Percentiles rank a stretch among this genome's conserved stretches.
phyloP scores from a whole-genome alignment of 2,113 vertebrate genomes.

The Callocephalon fimbriatum region DNA sequence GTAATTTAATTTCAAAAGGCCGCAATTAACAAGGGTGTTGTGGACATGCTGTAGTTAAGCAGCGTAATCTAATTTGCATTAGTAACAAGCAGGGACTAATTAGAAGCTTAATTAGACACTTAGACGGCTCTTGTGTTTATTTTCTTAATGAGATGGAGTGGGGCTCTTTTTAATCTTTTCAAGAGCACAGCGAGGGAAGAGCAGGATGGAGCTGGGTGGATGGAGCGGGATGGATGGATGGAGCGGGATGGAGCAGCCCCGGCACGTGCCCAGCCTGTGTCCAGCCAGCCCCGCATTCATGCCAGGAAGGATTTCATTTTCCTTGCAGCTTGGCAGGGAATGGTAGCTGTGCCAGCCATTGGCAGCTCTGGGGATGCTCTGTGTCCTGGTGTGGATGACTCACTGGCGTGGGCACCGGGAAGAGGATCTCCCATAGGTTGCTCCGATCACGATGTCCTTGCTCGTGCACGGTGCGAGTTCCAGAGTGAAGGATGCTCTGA shows the following conservation, averaged over 20 bases:
- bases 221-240: constrained; percentile 12
- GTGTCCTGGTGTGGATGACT: accelerated
- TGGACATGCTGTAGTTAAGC: constrained; percentile 99
- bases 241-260: constrained; percentile 31
- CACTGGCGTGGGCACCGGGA: accelerated
- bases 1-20: constrained; percentile 99
- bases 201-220: not conserved
- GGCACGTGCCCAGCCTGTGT: not conserved
- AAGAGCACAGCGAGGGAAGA: constrained; percentile 63
- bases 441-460: accelerated
- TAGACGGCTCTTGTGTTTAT: constrained; percentile 99
- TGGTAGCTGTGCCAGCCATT: accelerated
- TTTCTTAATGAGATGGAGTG: constrained; percentile 99
- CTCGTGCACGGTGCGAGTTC: accelerated
- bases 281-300: accelerated
- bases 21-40: constrained; percentile 99
- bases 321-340: not conserved
- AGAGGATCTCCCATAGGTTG: not conserved
- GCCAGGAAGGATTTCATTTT: accelerated
- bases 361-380: not conserved
- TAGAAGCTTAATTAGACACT: constrained; percentile 99
- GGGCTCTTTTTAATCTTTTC: constrained; percentile 78
- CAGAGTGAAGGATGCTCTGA: accelerated
- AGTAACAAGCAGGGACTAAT: constrained; percentile 99
- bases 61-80: constrained; percentile 99